Evolutionary conservation across 2,888 invertebrate species (phyloP).

Genomic region (Pseudanteris insignis): DNA sequence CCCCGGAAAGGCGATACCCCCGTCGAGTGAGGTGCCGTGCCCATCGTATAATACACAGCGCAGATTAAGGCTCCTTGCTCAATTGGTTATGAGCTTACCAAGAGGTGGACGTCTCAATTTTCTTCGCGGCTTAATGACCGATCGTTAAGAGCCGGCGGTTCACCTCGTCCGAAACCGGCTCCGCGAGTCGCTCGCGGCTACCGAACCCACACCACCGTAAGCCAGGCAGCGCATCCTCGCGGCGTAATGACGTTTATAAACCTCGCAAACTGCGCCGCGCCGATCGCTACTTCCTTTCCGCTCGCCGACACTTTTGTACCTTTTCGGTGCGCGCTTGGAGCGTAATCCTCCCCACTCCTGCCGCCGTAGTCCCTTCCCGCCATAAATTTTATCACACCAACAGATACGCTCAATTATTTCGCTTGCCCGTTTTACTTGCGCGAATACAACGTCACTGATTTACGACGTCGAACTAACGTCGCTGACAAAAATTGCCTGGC

Average conservation of each 20-base stretch:
- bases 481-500: constrained; percentile 21
- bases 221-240: constrained; percentile 46
- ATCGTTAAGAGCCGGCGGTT: constrained; percentile 59
- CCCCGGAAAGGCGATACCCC: constrained; percentile 34
- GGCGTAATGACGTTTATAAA: constrained; percentile 54
- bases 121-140: constrained; percentile 63
- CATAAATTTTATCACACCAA: constrained; percentile 37
- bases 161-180: constrained; percentile 55
- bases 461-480: constrained; percentile 8
- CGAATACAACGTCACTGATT: constrained; percentile 15
- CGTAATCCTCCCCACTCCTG: no score
- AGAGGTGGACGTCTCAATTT: constrained; percentile 62
- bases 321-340: constrained; percentile 16
- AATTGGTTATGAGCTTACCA: constrained; percentile 49
- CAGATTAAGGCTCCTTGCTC: constrained; percentile 54
- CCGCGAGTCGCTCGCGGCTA: constrained; percentile 43
- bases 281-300: constrained; percentile 26
- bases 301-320: constrained; percentile 32
- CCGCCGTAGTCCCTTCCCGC: constrained; percentile 12
- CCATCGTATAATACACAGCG: constrained; percentile 56
- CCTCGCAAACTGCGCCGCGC: constrained; percentile 29
- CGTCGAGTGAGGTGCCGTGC: constrained; percentile 43
- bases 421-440: constrained; percentile 18
- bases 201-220: constrained; percentile 24
- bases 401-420: constrained; percentile 37